Evolutionary conservation across 1,140 invertebrate species (phyloP).

Genomic region (Dendroctonus ponderosae): DNA sequence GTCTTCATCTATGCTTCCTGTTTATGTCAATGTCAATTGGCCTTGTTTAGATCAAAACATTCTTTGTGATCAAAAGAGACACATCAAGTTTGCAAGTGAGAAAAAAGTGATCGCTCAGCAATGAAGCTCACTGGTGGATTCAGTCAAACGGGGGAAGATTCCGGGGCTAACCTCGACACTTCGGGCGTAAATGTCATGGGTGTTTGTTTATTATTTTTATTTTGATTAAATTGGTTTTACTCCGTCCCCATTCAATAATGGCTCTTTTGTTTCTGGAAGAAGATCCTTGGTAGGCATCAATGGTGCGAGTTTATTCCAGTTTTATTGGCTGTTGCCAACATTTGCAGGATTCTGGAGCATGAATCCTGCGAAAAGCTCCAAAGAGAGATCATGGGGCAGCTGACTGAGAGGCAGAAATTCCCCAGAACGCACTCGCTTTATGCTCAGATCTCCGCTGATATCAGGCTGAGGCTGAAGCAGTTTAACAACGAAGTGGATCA

Average conservation of each 20-base stretch:
- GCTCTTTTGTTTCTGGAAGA: constrained; percentile 46
- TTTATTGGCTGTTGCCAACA: constrained; percentile 19
- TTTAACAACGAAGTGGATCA: constrained; percentile 60
- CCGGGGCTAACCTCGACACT: too few relatives aligned
- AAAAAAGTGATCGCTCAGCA: too few relatives aligned
- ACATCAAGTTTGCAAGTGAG: too few relatives aligned
- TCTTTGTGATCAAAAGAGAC: too few relatives aligned
- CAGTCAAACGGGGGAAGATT: too few relatives aligned
- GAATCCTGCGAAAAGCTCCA: constrained; percentile 65
- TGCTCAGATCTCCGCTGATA: constrained; percentile 58
- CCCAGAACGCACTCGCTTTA: constrained; percentile 56
- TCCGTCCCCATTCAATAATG: constrained; percentile 29
- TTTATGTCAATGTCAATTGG: too few relatives aligned
- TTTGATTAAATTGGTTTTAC: too few relatives aligned
- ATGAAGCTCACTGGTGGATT: too few relatives aligned
- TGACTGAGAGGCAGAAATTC: constrained; percentile 57
- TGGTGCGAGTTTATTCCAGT: constrained; percentile 14
- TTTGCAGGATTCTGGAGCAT: constrained; percentile 61
- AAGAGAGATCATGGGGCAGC: constrained; percentile 62
- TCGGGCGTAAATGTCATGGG: too few relatives aligned
- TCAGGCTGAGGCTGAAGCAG: constrained; percentile 63
- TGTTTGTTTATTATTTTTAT: too few relatives aligned
- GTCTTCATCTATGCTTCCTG: too few relatives aligned
- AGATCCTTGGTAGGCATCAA: constrained; percentile 44
- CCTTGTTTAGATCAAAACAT: too few relatives aligned